These are phyloP conservation scores for Standfussiana lucernea DNA, from an alignment of 2,888 invertebrate genomes.

Conservation along the genomic window DNA sequence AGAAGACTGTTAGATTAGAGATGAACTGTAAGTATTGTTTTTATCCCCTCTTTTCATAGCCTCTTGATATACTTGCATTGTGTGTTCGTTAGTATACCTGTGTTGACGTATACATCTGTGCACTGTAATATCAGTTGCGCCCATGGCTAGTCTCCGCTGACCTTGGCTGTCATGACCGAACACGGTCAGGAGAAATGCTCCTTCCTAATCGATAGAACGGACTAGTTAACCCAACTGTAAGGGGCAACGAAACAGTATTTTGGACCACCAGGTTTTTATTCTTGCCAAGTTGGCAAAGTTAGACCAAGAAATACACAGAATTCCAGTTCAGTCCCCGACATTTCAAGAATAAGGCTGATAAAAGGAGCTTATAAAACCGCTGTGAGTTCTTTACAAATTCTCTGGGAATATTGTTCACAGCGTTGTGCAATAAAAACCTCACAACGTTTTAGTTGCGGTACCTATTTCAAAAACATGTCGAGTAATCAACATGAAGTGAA, in stretches of 20 bases:
- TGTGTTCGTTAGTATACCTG: not conserved
- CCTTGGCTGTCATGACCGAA: not conserved
- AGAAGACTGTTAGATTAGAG: slow-evolving; percentile 95
- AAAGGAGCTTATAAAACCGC: slow-evolving; percentile 30
- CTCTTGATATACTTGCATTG: not conserved
- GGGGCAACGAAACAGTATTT: not conserved
- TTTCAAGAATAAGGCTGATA: slow-evolving; percentile 22
- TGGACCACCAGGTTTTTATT: slow-evolving; percentile 15
- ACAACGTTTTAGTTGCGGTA: not conserved
- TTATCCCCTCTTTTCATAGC: not conserved
- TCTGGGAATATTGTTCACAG: slow-evolving; percentile 11
- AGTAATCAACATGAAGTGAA: not conserved
- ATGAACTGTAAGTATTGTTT: slow-evolving; percentile 93
- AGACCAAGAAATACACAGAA: slow-evolving; percentile 24
- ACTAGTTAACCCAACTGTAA: not conserved
- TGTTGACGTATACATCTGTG: not conserved
- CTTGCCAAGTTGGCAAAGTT: slow-evolving; percentile 24
- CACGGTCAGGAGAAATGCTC: not conserved
- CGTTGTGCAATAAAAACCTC: not conserved
- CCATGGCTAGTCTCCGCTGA: not conserved
- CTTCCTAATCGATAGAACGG: not conserved
- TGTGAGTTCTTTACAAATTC: not conserved
- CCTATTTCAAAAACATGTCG: not conserved
- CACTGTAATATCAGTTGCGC: not conserved
- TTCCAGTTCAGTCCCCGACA: not conserved